phyloP scores from a whole-genome alignment of 2,113 vertebrate species.

The Himantopus leucocephalus region DNA sequence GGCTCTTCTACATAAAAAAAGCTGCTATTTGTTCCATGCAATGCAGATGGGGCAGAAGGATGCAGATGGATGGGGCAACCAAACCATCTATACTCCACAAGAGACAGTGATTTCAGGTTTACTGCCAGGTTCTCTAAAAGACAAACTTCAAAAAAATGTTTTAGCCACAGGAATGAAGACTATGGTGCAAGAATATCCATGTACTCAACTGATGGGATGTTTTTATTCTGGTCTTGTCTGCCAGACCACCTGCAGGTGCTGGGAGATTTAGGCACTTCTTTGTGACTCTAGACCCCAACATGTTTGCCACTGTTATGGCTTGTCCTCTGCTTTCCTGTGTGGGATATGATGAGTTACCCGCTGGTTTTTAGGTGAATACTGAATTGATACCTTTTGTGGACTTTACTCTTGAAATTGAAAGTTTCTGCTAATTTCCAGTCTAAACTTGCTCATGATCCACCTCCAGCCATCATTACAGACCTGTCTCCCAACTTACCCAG shows the following conservation, averaged over 20 bases:
- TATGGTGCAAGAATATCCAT: background rate
- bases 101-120: background rate
- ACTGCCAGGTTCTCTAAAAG: background rate
- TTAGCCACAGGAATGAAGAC: background rate
- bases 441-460: background rate
- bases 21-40: background rate
- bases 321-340: background rate
- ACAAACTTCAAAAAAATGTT: background rate
- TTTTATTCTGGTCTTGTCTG: background rate
- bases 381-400: background rate
- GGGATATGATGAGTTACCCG: background rate
- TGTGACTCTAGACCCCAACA: background rate
- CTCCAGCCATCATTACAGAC: fast-evolving
- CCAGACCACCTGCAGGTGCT: background rate
- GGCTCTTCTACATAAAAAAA: background rate
- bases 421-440: background rate
- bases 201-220: too few species aligned
- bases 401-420: background rate
- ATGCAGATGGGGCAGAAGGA: background rate
- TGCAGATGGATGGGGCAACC: background rate
- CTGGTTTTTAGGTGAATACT: background rate
- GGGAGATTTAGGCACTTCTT: background rate
- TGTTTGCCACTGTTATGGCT: background rate
- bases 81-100: background rate
- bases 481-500: background rate